Evolutionary conservation across 2,797 vertebrate genomes (phyloP).

Genomic region (Acanthis flammea): DNA sequence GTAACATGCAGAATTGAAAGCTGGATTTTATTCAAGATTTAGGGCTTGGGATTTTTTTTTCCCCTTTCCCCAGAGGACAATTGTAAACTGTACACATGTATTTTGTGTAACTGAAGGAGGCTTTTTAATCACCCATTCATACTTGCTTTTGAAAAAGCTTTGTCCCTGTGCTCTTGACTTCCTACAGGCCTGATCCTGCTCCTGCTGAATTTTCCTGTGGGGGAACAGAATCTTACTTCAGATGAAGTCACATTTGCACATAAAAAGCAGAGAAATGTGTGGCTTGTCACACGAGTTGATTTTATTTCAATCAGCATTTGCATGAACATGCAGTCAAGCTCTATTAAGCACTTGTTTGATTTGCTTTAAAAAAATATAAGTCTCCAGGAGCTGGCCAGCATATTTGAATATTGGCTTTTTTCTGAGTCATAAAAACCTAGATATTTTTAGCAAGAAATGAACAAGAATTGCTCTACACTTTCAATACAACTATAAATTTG

Average conservation of each 20-base stretch:
- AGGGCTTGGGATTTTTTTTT: background rate
- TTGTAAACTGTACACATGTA: constrained; percentile 26
- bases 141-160: constrained; percentile 32
- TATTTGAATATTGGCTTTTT: constrained; percentile 54
- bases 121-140: constrained; percentile 26
- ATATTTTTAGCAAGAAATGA: constrained; percentile 56
- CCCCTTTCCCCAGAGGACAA: constrained; percentile 26
- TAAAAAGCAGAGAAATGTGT: constrained; percentile 40
- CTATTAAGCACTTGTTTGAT: constrained; percentile 49
- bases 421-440: constrained; percentile 45
- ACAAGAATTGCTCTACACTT: constrained; percentile 62
- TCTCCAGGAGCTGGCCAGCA: constrained; percentile 44
- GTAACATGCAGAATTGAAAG: constrained; percentile 60
- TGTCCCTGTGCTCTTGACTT: constrained; percentile 26
- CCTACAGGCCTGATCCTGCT: background rate
- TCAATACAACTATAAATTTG: constrained; percentile 71
- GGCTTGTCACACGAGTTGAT: constrained; percentile 42
- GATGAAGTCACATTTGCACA: constrained; percentile 31
- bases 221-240: background rate
- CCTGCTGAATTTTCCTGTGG: background rate
- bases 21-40: constrained; percentile 35
- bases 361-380: constrained; percentile 60
- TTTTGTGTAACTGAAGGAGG: background rate
- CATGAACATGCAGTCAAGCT: constrained; percentile 22
- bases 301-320: constrained; percentile 40